Percentiles rank a stretch among this genome's conserved stretches.
phyloP scores from a whole-genome alignment of 2,797 vertebrate species.

The Acanthurus tractus region DNA sequence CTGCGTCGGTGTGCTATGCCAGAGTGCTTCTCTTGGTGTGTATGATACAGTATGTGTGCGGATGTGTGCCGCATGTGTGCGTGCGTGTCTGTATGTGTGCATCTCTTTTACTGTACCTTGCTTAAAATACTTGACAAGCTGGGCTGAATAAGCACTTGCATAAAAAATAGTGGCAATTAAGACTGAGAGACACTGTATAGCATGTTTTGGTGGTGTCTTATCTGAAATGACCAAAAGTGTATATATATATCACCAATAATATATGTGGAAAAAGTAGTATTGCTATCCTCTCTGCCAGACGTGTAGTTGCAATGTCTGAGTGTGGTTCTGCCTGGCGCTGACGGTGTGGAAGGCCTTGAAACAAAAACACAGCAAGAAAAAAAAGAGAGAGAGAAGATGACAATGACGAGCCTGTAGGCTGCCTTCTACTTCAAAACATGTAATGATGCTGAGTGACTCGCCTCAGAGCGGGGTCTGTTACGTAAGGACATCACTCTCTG shows the following conservation, averaged over 20 bases:
- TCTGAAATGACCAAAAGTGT: slow-evolving; percentile 77
- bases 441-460: slow-evolving; percentile 58
- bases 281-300: slow-evolving; percentile 64
- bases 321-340: slow-evolving; percentile 57
- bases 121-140: slow-evolving; percentile 81
- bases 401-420: slow-evolving; percentile 50
- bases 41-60: slow-evolving; percentile 36
- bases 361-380: slow-evolving; percentile 34
- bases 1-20: slow-evolving; percentile 45
- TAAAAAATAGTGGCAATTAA: slow-evolving; percentile 68
- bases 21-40: slow-evolving; percentile 59
- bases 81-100: slow-evolving; percentile 34
- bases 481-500: slow-evolving; percentile 52
- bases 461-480: slow-evolving; percentile 51
- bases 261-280: slow-evolving; percentile 71
- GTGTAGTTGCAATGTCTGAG: slow-evolving; percentile 57
- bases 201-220: slow-evolving; percentile 79
- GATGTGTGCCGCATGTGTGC: slow-evolving; percentile 14
- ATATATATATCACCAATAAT: slow-evolving; percentile 65
- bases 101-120: slow-evolving; percentile 72
- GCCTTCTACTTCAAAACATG: slow-evolving; percentile 64
- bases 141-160: slow-evolving; percentile 76
- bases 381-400: slow-evolving; percentile 22
- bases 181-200: slow-evolving; percentile 74
- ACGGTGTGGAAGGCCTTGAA: slow-evolving; percentile 48